Conservation (phyloP, 2,888 invertebrate species). For the Lapara coniferarum region DNA sequence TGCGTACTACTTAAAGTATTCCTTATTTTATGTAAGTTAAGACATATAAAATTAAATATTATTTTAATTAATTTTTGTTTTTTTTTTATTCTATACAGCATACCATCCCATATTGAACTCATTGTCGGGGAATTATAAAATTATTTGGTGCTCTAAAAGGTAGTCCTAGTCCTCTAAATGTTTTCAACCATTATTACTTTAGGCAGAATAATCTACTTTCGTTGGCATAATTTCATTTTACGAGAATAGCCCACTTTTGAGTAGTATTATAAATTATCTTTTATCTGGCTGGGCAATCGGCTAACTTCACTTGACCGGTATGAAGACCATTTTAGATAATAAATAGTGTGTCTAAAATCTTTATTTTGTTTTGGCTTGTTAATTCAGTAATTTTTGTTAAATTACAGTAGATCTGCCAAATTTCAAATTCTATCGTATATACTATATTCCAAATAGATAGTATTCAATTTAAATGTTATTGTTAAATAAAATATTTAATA, state of each 20-base stretch:
- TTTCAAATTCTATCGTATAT: neutral
- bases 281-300: too few relatives aligned
- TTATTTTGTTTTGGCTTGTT: neutral
- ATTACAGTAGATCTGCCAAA: neutral
- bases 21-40: slow-evolving; percentile 17
- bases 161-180: too few relatives aligned
- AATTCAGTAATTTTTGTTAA: neutral
- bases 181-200: too few relatives aligned
- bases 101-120: too few relatives aligned
- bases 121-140: too few relatives aligned
- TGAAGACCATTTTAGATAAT: too few relatives aligned
- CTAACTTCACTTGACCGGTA: too few relatives aligned
- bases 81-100: neutral
- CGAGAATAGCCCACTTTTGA: too few relatives aligned
- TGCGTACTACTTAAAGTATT: slow-evolving; percentile 13
- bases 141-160: too few relatives aligned
- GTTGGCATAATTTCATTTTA: too few relatives aligned
- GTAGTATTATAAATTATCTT: too few relatives aligned
- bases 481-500: neutral
- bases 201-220: too few relatives aligned
- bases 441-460: neutral
- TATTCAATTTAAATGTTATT: slow-evolving; percentile 1
- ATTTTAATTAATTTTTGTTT: slow-evolving; percentile 6
- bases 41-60: slow-evolving; percentile 5
- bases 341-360: neutral